Evolutionary conservation across 2,888 invertebrate genomes (phyloP).

Genomic region (Epistrophe eligans): DNA sequence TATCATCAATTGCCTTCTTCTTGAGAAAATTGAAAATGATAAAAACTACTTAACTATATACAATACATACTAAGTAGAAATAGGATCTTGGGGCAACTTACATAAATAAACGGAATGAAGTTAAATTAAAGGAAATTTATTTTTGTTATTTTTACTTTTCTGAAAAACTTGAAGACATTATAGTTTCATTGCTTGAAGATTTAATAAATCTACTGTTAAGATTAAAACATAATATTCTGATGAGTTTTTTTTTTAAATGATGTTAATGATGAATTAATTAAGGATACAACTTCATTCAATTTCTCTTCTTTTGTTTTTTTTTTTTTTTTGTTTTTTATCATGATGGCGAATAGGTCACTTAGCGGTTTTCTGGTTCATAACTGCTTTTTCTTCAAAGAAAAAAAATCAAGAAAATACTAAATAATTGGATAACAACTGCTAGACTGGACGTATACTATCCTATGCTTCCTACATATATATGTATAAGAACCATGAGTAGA

Average conservation of each 20-base stretch:
- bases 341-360: slow-evolving; percentile 22
- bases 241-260: background rate
- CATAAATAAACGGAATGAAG: too few relatives aligned
- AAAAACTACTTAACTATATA: too few relatives aligned
- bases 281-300: slow-evolving; percentile 48
- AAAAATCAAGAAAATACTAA: slow-evolving; percentile 25
- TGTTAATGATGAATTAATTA: slow-evolving; percentile 61
- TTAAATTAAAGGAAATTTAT: too few relatives aligned
- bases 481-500: slow-evolving; percentile 34
- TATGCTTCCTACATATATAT: too few relatives aligned
- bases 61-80: too few relatives aligned
- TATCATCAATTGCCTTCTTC: too few relatives aligned
- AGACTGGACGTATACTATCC: background rate
- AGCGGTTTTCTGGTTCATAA: slow-evolving; percentile 31
- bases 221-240: background rate
- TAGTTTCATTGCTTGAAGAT: background rate
- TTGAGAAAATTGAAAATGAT: too few relatives aligned
- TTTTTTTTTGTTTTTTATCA: background rate
- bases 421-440: slow-evolving; percentile 67
- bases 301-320: background rate
- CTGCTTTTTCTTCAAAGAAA: slow-evolving; percentile 32
- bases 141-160: too few relatives aligned
- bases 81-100: too few relatives aligned
- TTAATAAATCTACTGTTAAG: background rate
- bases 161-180: too few relatives aligned